These are phyloP conservation scores for Bellardia bayeri DNA, from an alignment of 2,888 invertebrate species.

Conservation along the genomic window DNA sequence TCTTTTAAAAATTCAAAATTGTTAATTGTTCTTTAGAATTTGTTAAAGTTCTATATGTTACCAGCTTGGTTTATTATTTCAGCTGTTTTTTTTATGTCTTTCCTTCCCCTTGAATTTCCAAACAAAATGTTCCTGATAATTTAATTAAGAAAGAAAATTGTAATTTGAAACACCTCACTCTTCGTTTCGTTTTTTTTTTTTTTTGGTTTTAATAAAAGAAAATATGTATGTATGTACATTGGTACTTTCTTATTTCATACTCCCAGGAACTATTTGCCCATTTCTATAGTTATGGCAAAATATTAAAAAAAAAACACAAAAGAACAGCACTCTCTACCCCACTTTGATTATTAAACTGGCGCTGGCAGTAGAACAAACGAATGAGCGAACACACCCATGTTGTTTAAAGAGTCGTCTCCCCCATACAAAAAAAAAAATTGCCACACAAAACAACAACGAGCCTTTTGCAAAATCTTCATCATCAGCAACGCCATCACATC, in stretches of 20 bases:
- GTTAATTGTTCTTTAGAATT: background rate
- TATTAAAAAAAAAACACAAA: conserved; percentile 11
- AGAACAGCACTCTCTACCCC: conserved; percentile 47
- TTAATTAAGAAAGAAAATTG: conserved; percentile 42
- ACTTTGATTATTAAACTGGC: conserved; percentile 49
- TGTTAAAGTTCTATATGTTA: background rate
- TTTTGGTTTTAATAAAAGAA: background rate
- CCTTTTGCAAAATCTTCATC: conserved; percentile 65
- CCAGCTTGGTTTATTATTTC: background rate
- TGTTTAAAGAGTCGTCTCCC: conserved; percentile 60
- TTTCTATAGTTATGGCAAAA: conserved; percentile 30
- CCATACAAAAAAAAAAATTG: conserved; percentile 42
- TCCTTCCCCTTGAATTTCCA: background rate
- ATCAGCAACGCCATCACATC: conserved; percentile 49
- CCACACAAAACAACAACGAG: conserved; percentile 33
- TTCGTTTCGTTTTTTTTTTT: background rate
- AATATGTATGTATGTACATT: background rate
- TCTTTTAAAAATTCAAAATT: too few species aligned
- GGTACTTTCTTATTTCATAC: conserved; percentile 14
- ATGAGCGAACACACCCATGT: conserved; percentile 71
- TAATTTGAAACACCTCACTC: conserved; percentile 40
- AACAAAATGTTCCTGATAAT: conserved; percentile 12
- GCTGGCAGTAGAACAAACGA: conserved; percentile 44
- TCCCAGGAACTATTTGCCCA: conserved; percentile 53
- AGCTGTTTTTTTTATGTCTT: background rate